Conservation (phyloP, 2,113 vertebrate species). For the Capreolus pygargus region DNA sequence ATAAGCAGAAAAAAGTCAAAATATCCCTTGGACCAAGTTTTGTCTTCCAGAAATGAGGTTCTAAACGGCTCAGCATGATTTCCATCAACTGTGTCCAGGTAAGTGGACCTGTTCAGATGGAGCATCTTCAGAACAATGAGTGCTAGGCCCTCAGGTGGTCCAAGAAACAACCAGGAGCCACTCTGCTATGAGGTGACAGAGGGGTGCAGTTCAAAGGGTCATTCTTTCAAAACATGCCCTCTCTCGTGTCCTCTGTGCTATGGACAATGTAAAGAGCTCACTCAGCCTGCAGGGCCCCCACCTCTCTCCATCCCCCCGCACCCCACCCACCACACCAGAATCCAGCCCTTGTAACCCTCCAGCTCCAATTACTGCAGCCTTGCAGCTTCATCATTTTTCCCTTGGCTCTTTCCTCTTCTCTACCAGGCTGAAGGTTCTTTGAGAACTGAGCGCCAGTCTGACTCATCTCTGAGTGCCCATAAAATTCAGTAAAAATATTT, state of each 20-base stretch:
- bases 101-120: not conserved
- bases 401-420: not conserved
- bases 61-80: not conserved
- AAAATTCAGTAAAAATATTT: not conserved
- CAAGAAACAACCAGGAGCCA: too few relatives aligned
- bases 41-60: not conserved
- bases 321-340: not conserved
- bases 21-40: not conserved
- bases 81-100: not conserved
- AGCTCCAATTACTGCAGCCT: not conserved
- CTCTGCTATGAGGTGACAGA: not conserved
- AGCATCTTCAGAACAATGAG: not conserved
- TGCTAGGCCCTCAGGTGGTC: not conserved
- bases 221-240: not conserved
- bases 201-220: not conserved
- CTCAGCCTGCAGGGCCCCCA: too few relatives aligned
- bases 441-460: not conserved
- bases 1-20: not conserved
- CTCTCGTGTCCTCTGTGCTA: not conserved
- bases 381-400: not conserved
- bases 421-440: not conserved
- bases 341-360: not conserved
- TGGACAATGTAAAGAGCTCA: not conserved
- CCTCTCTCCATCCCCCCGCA: rapidly evolving
- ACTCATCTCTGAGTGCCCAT: not conserved